phyloP scores from a whole-genome alignment of 2,797 vertebrate genomes.

The Pipistrellus nathusii region DNA sequence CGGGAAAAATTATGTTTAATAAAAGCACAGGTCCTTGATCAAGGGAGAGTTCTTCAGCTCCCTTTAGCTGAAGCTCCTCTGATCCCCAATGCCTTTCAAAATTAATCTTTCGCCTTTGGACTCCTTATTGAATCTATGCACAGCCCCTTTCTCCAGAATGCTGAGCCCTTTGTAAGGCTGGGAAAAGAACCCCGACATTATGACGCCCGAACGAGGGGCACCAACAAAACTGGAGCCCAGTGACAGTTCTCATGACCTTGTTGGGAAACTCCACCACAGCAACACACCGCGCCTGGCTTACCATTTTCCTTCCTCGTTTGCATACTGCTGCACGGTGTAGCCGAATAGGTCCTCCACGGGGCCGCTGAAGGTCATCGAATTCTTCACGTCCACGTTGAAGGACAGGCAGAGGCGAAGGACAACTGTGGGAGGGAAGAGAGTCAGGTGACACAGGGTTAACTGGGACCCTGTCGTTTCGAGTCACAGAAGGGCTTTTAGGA shows the following conservation, averaged over 20 bases:
- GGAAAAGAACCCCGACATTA: too few relatives aligned
- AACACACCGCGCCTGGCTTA: constrained; percentile 83
- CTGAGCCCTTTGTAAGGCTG: too few relatives aligned
- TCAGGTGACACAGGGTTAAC: constrained; percentile 47
- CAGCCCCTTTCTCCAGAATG: too few relatives aligned
- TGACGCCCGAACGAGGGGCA: too few relatives aligned
- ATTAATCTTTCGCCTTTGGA: too few relatives aligned
- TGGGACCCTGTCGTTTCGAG: neutral
- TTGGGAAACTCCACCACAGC: constrained; percentile 3
- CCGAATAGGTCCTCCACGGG: constrained; percentile 97
- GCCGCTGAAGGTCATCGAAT: constrained; percentile 93
- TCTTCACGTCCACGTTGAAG: constrained; percentile 98
- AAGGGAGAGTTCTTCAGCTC: too few relatives aligned
- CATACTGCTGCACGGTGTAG: constrained; percentile 97
- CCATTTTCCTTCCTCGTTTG: constrained; percentile 99
- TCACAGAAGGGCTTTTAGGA: too few relatives aligned
- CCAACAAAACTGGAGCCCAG: neutral
- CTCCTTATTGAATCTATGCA: too few relatives aligned
- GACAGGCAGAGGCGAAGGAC: constrained; percentile 87
- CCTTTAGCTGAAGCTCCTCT: too few relatives aligned
- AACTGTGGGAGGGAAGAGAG: constrained; percentile 79
- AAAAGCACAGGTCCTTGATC: too few relatives aligned
- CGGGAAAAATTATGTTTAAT: too few relatives aligned
- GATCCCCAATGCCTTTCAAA: too few relatives aligned
- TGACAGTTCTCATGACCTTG: constrained; percentile 5